Evolutionary conservation across 1,140 invertebrate genomes (phyloP), one percentile per base, ranked within the genome.

Genomic region (Leptinotarsa lineolata): DNA sequence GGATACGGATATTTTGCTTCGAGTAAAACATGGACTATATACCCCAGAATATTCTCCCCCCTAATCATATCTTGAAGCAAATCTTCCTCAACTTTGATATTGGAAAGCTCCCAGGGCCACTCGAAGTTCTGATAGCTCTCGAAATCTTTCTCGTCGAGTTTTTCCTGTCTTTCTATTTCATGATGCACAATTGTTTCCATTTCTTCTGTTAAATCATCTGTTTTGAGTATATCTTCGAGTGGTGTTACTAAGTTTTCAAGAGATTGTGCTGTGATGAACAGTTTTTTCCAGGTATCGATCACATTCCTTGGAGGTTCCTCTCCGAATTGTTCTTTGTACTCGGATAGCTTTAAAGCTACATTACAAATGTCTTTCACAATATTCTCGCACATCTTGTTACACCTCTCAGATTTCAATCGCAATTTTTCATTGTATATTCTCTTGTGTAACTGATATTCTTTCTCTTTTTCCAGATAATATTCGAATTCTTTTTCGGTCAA

Each of bases 11-110:
- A 88, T 75, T 90, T 88, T 12, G 85, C 83, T 75, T 86, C 81
- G 22, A 91, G 79, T 12, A 90, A 81, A 16, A 85, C 86, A 77
- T 89, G 87, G 13, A 90, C 86, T 12, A 89, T 81, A 77, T 88
- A 86, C 0, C 88, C 88, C 45, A 78, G 58, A 68, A 72, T 60
- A 46, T 83, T 80, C 13, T 77, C 75, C 39, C 88, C 88, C n/a
- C 68, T 72, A 15, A 59, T 54, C 70, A 82, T 79, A 3, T 74
- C 60, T 12, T 73, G 15, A 15, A 77, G 45, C 4, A 39, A 61
- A 5, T 76, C 72, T 13, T 65, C 59, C 20, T 45, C 63, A 15
- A 16, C 45, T 15, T 70, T 16, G 8, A 73, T 21, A 48, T 79
- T 74, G 30, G 73, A 68, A 21, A 78, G 46, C 60, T 82, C 72